Evolutionary conservation across 2,888 invertebrate species (phyloP).

Genomic region (Linnaemya vulpina): DNA sequence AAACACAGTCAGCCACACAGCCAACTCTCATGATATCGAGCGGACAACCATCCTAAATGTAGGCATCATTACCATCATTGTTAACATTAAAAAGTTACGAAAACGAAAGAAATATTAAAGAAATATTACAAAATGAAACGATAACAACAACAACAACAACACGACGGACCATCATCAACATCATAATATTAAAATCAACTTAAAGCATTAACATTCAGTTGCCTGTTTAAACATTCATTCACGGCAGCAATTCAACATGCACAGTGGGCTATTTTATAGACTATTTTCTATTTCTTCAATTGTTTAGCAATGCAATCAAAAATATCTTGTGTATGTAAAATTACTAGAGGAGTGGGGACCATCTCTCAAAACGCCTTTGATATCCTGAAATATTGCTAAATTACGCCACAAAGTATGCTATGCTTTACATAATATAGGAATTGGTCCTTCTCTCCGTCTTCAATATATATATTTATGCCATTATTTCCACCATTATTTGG

Average conservation of each 20-base stretch:
- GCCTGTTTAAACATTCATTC: slow-evolving; percentile 62
- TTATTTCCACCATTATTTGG: no score
- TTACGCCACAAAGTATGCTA: no score
- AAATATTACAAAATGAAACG: not conserved
- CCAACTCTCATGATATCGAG: slow-evolving; percentile 32
- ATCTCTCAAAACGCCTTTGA: no score
- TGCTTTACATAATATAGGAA: no score
- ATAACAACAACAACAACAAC: slow-evolving; percentile 7
- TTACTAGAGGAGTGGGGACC: no score
- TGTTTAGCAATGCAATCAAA: no score
- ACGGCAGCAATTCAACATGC: slow-evolving; percentile 44
- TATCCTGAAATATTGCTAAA: no score
- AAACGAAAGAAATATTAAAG: not conserved
- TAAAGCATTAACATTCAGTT: slow-evolving; percentile 51
- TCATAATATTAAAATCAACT: slow-evolving; percentile 28
- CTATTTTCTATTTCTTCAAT: no score
- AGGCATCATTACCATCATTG: slow-evolving; percentile 44
- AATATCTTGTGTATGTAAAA: no score
- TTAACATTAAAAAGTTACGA: slow-evolving; percentile 14
- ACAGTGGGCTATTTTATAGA: slow-evolving; percentile 38
- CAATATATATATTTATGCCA: no score
- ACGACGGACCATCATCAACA: slow-evolving; percentile 23
- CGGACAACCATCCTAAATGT: slow-evolving; percentile 54
- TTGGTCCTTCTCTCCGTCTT: no score
- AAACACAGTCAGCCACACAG: slow-evolving; percentile 8